phyloP scores from a whole-genome alignment of 2,113 vertebrate genomes.

The Channa argus region DNA sequence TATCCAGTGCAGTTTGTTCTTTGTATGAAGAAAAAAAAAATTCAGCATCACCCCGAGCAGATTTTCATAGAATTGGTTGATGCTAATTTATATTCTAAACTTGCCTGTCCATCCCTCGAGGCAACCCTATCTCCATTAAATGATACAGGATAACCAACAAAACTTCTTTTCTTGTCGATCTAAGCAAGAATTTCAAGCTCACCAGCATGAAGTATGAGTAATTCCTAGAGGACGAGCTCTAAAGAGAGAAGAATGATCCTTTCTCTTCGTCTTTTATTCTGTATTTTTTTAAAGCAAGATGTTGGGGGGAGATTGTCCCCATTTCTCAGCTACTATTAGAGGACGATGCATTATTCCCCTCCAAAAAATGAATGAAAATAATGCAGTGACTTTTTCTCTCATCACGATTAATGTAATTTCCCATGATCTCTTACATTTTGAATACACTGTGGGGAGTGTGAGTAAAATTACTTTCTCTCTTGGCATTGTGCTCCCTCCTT shows the following conservation, averaged over 20 bases:
- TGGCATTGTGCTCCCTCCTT: background rate
- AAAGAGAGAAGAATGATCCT: background rate
- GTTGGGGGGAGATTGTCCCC: too few species aligned
- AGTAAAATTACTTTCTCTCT: conserved; percentile 7
- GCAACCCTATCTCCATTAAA: conserved; percentile 72
- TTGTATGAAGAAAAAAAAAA: conserved; percentile 25
- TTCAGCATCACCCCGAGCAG: conserved; percentile 43
- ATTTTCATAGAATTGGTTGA: conserved; percentile 65
- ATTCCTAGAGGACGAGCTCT: conserved; percentile 21
- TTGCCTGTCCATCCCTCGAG: conserved; percentile 63
- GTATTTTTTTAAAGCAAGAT: too few species aligned
- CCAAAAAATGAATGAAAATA: too few species aligned
- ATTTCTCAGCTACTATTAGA: too few species aligned
- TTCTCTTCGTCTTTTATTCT: background rate
- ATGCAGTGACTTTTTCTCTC: background rate
- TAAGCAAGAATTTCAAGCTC: conserved; percentile 67
- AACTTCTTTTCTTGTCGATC: conserved; percentile 74
- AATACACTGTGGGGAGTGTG: background rate
- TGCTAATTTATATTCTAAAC: conserved; percentile 82
- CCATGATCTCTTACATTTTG: background rate
- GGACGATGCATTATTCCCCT: too few species aligned
- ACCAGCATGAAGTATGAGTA: background rate
- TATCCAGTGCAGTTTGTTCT: conserved; percentile 44
- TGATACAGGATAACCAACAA: conserved; percentile 62
- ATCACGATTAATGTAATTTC: background rate